Base-by-base conservation (phyloP, 2,113 vertebrate species). In the Anhinga anhinga region DNA sequence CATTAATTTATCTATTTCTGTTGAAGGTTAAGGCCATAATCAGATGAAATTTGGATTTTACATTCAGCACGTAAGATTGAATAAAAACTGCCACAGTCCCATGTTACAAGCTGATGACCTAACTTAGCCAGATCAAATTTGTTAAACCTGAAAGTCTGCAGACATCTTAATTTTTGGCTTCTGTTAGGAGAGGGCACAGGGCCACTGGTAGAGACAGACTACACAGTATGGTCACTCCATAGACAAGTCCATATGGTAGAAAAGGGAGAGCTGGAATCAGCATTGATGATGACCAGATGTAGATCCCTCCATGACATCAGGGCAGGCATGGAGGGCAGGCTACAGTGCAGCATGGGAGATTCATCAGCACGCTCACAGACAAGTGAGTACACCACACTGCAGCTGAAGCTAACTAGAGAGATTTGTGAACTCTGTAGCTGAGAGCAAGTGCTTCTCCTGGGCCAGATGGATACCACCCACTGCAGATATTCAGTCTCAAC, bases 291-390 rank as follows among this genome's bases (percentile, higher is more conserved):
- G 9, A 67, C 26, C 22, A 65, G 16, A 34, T 44, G 25, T 9
- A 58, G 40, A 9, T 44, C 12, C 6, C 27, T 20, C 61, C 47
- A 32, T 0, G 1, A 23, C 13, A 26, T 12, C 1, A 6, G 16
- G 65, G 15, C n/a, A 56, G 56, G 13, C 21, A 4, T 9, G 25
- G 58, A 47, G 11, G 40, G 16, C 53, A 82, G 27, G 44, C 23
- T 55, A 29, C 45, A 73, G 59, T 27, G 53, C 23, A 26, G 22
- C 13, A 5, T 1, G n/a, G 26, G 34, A 56, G 40, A 44, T 55
- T 55, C 65, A 86, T 25, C 36, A 73, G 36, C 34, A 38, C 0
- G 2, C 20, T 56, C 32, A 76, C 0, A 2, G 26, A 38, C 9
- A 32, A 15, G 1, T 15, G 19, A 82, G 15, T 38, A 61, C 5